Percentiles rank a stretch among this genome's conserved stretches.
Conservation (phyloP, 2,797 vertebrate species). For the Gymnoscopelus microlampas region DNA sequence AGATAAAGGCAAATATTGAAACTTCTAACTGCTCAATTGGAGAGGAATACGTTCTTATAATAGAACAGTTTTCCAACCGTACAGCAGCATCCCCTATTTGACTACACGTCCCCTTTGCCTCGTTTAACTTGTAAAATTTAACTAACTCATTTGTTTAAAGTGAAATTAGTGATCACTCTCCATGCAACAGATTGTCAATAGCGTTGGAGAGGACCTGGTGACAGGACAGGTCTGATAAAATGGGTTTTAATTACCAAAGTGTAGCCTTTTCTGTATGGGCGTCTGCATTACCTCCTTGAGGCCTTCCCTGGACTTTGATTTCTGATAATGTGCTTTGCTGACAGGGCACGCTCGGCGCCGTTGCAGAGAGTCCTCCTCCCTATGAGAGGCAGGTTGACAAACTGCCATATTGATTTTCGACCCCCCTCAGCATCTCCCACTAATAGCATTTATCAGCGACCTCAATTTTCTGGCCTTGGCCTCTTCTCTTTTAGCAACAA, state of each 20-base stretch:
- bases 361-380: slow-evolving; percentile 77
- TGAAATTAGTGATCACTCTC: slow-evolving; percentile 87
- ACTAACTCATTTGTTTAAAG: slow-evolving; percentile 89
- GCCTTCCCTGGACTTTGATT: slow-evolving; percentile 90
- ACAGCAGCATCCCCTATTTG: slow-evolving; percentile 27
- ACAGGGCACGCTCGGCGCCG: slow-evolving; percentile 87
- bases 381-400: slow-evolving; percentile 92
- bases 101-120: slow-evolving; percentile 27
- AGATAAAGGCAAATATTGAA: no score
- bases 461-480: slow-evolving; percentile 88
- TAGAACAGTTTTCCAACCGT: not conserved
- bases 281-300: slow-evolving; percentile 76
- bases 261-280: slow-evolving; percentile 81
- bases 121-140: slow-evolving; percentile 76
- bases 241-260: slow-evolving; percentile 97
- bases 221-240: slow-evolving; percentile 88
- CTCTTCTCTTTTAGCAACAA: slow-evolving; percentile 89
- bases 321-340: slow-evolving; percentile 96
- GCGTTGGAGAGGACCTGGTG: slow-evolving; percentile 80
- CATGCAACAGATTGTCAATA: slow-evolving; percentile 86
- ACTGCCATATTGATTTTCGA: slow-evolving; percentile 93
- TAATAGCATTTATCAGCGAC: slow-evolving; percentile 89
- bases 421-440: slow-evolving; percentile 83
- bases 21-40: no score
- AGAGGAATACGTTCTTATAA: not conserved